Conservation (phyloP, 2,797 vertebrate genomes). For the Tragelaphus eurycerus region DNA sequence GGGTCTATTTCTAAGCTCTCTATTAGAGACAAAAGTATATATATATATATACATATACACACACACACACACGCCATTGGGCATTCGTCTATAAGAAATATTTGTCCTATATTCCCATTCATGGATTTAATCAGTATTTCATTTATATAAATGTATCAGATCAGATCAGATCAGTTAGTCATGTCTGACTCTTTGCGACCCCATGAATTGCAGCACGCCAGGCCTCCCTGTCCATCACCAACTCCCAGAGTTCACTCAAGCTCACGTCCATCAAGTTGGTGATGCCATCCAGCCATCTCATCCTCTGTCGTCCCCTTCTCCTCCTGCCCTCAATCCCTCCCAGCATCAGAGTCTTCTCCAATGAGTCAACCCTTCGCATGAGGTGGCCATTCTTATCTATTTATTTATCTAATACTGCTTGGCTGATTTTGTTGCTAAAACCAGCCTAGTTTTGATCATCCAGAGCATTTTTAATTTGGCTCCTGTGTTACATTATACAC, state of each 20-base stretch:
- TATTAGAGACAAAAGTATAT: not conserved
- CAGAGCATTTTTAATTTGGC: not conserved
- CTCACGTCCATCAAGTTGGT: too few relatives aligned
- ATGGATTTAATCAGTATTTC: not conserved
- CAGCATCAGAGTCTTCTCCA: too few relatives aligned
- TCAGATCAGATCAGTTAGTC: too few relatives aligned
- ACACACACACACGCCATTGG: not conserved
- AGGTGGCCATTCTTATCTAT: not conserved
- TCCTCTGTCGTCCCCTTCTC: too few relatives aligned
- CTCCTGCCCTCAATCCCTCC: too few relatives aligned
- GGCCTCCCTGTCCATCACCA: too few relatives aligned
- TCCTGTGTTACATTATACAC: not conserved
- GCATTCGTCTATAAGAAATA: not conserved
- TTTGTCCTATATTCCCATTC: not conserved
- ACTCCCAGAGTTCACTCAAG: too few relatives aligned
- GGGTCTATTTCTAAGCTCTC: not conserved
- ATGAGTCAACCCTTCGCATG: too few relatives aligned
- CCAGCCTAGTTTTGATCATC: not conserved
- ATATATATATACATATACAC: rapidly evolving
- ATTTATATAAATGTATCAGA: not conserved
- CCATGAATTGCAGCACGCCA: too few relatives aligned
- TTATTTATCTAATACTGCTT: not conserved
- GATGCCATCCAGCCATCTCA: too few relatives aligned
- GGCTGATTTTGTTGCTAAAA: not conserved
- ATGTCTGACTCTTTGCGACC: too few relatives aligned